A percentile compares a stretch with the other conserved stretches of the same genome.
Conservation (phyloP, 2,113 vertebrate species). For the Synchiropus splendidus region DNA sequence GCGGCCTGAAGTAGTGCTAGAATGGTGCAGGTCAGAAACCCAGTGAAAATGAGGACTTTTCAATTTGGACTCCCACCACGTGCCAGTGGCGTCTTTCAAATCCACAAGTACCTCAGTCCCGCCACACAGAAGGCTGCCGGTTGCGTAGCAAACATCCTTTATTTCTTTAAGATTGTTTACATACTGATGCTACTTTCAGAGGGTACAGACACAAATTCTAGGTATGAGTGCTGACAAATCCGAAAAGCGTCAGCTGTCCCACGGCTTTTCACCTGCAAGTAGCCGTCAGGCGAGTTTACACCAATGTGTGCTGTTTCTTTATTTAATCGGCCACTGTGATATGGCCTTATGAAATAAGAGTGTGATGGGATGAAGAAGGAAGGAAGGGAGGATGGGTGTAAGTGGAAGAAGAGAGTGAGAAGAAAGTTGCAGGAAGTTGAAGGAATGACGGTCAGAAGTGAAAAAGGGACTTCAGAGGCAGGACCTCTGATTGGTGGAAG, state of each 20-base stretch:
- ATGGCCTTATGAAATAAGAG: background rate
- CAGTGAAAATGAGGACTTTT: slow-evolving; percentile 5
- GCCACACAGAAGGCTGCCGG: slow-evolving; percentile 14
- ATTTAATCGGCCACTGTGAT: slow-evolving; percentile 36
- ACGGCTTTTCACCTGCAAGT: slow-evolving; percentile 34
- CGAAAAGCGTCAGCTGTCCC: slow-evolving; percentile 22
- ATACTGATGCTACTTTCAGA: slow-evolving; percentile 59
- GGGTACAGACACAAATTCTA: slow-evolving; percentile 64
- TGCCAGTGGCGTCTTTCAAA: slow-evolving; percentile 18
- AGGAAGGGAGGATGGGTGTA: background rate
- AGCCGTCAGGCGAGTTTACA: slow-evolving; percentile 60
- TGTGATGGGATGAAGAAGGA: background rate
- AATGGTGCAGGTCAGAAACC: slow-evolving; percentile 4
- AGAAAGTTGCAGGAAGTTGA: slow-evolving; percentile 40
- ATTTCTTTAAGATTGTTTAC: slow-evolving; percentile 66
- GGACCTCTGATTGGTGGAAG: slow-evolving; percentile 43
- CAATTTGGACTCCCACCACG: slow-evolving; percentile 4
- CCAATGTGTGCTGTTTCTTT: slow-evolving; percentile 42
- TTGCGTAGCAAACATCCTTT: background rate
- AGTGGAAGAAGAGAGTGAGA: slow-evolving; percentile 6
- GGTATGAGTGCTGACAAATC: slow-evolving; percentile 41
- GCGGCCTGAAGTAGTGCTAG: slow-evolving; percentile 13
- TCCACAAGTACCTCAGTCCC: slow-evolving; percentile 39
- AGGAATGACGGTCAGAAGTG: slow-evolving; percentile 17
- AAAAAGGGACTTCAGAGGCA: slow-evolving; percentile 43